phyloP scores from a whole-genome alignment of 2,113 vertebrate genomes.

The Eudyptes chrysolophus region DNA sequence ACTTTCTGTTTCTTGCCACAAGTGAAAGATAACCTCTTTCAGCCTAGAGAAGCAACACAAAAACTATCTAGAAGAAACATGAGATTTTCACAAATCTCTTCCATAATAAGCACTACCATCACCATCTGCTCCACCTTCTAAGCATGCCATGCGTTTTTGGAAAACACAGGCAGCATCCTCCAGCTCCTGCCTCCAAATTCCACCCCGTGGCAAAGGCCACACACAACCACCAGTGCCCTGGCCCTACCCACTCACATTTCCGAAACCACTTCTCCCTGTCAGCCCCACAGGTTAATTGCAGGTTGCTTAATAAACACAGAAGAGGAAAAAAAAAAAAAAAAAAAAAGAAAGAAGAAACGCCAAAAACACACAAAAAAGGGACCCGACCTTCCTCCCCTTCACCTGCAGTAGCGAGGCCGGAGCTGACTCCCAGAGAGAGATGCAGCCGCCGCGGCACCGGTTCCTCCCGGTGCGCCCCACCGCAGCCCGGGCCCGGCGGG shows the following conservation, averaged over 20 bases:
- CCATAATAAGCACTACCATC: neutral
- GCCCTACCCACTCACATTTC: neutral
- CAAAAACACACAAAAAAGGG: neutral
- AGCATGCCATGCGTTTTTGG: neutral
- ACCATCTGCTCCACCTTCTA: constrained; percentile 49
- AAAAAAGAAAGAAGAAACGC: neutral
- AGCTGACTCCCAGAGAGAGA: neutral
- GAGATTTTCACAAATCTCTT: constrained; percentile 21
- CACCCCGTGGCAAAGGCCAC: constrained; percentile 47
- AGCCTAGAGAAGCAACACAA: neutral
- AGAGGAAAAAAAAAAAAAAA: no score
- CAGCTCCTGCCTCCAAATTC: neutral
- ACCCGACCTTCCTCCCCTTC: neutral
- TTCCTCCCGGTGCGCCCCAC: neutral
- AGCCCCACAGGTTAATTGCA: neutral
- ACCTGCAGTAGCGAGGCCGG: neutral
- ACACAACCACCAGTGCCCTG: neutral
- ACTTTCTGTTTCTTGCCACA: neutral
- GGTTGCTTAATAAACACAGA: fast-evolving
- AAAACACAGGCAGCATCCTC: neutral
- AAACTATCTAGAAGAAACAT: neutral
- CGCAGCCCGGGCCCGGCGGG: neutral
- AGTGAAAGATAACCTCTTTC: neutral
- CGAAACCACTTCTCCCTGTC: neutral
- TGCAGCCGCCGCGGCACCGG: neutral